These are phyloP conservation scores for Leptinotarsa juncta DNA, from an alignment of 2,888 invertebrate species.

Conservation along the genomic window DNA sequence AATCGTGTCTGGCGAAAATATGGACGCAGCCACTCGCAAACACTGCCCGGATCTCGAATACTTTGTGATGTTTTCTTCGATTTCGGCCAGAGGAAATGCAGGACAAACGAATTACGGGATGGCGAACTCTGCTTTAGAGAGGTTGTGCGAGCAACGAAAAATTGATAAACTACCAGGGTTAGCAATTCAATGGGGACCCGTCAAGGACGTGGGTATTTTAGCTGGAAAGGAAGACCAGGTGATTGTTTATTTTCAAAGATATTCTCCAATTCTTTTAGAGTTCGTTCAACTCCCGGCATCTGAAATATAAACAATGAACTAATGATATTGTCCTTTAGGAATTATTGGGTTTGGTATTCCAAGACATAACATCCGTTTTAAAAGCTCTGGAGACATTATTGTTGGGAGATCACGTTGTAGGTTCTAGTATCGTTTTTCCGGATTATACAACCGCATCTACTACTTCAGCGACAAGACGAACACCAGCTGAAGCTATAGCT, in stretches of 20 bases:
- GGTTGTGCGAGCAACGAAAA: conserved; percentile 48
- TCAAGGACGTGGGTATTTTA: conserved; percentile 45
- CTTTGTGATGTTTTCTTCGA: conserved; percentile 52
- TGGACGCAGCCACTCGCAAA: conserved; percentile 69
- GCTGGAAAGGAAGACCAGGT: conserved; percentile 23
- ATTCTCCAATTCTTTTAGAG: neutral
- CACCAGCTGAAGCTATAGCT: conserved; percentile 38
- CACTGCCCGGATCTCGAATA: conserved; percentile 62
- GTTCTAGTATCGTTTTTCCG: conserved; percentile 33
- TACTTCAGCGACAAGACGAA: conserved; percentile 55
- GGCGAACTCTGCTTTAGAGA: conserved; percentile 50
- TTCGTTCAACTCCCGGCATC: too few species aligned
- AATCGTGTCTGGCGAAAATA: conserved; percentile 69
- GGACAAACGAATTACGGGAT: conserved; percentile 53
- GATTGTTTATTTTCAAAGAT: conserved; percentile 12
- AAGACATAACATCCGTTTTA: conserved; percentile 40
- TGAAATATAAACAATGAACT: neutral
- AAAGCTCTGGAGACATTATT: conserved; percentile 40
- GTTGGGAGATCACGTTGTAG: conserved; percentile 37
- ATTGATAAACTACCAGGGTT: conserved; percentile 48
- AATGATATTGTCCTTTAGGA: neutral
- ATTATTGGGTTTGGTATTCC: conserved; percentile 67
- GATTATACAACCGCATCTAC: conserved; percentile 8
- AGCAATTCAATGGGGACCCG: conserved; percentile 52
- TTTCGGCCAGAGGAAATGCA: conserved; percentile 46